Evolutionary conservation across 2,113 vertebrate genomes (phyloP), one percentile per base, ranked within the genome.

Genomic region (Cephalophus harveyi): DNA sequence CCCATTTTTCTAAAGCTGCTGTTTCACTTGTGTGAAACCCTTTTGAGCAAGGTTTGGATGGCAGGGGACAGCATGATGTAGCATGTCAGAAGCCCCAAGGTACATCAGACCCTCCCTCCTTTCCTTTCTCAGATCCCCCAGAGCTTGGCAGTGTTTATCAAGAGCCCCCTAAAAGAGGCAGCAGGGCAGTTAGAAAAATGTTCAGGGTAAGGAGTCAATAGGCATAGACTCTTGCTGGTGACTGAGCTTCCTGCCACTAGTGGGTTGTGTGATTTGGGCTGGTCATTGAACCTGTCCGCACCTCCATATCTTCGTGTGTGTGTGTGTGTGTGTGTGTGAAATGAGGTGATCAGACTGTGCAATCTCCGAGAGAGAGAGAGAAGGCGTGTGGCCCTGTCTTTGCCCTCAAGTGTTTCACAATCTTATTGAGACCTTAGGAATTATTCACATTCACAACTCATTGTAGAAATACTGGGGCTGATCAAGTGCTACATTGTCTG

Each of bases 11-110:
- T 40, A 46, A 79, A 87, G 93, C 33, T 12, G 50, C 3, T 11
- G 59, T 21, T 78, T 79, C 81, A 52, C 27, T 36, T 52, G 27
- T 86, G 90, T 89, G 21, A 54, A 36, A 46, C 9, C 0, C 1
- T 55, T 95, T 97, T 7, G 62, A 62, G 43, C 19, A 36, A 28
- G 76, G 36, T 23, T 40, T 25, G 46, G 87, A 30, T 36, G n/a
- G 17, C 0, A 0, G 40, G 48, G 40, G 30, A 27, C 52, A 12
- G 0, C 0, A 0, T 15, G 40, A 6, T 62, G 54, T 71, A 40
- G 59, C 25, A 30, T 46, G 89, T 81, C 52, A 55, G 40, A 57
- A 28, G 10, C 28, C 0, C 21, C 60, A 30, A 43, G 76, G 43
- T 60, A 21, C 40, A 28, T 13, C 59, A 57, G 25, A 12, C 64